Evolutionary conservation across 2,113 vertebrate genomes (phyloP), one percentile per base, ranked within the genome.

Genomic region (Origma solitaria): DNA sequence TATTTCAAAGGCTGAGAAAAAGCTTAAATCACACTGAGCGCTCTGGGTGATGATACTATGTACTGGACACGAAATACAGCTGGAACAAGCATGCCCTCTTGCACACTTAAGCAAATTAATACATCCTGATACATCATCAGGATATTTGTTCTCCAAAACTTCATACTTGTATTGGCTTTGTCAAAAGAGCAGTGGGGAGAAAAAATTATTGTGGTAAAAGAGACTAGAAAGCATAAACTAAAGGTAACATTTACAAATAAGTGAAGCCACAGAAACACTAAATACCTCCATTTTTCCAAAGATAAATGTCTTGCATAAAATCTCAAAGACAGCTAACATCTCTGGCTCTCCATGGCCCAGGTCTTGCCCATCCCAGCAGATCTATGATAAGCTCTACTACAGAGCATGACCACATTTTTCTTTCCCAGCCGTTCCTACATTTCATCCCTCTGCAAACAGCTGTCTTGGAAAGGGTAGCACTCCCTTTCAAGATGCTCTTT

Each of bases 331-430:
- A 64, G 37, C 8, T 28, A 66, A 42, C 16, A 72, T 17, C 49
- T 69, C 50, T 44, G 35, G 49, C 22, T 50, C 33, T 15, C 23
- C 23, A 37, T 0, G 0, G n/a, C 38, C n/a, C 50, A 14, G 0
- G 23, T 80, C 61, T 40, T 61, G 49, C 10, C 49, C 37, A 23
- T 49, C 24, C 81, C 56, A n/a, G 33, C 15, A 38, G 38, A 92
- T 62, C 38, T 70, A 27, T 1, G 6, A 56, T 11, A 84, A 71
- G 6, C 1, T 4, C 60, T 57, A 5, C 20, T n/a, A 49, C 3
- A 7, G 53, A 64, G 68, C 8, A 17, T 0, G 4, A 82, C 8
- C 6, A 28, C 30, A 27, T 85, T 69, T 89, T 70, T 45, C 35
- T n/a, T 81, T 68, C 31, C 81, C 15, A 45, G 23, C 20, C 11